Base-by-base conservation (phyloP, 2,888 invertebrate species). In the Perdita meconis region DNA sequence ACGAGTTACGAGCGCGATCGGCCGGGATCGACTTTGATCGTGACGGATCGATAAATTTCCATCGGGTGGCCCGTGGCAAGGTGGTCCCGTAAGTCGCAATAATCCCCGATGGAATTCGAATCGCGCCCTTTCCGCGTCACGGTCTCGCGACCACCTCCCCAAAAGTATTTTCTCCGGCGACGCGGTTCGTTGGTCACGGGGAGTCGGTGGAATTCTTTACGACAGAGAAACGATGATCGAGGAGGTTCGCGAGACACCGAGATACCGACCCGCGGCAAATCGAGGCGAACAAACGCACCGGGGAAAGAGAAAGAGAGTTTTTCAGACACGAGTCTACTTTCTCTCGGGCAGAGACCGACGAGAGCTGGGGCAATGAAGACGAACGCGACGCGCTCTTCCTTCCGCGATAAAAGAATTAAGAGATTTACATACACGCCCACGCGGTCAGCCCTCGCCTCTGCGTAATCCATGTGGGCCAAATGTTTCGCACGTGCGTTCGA, bases 241-340 rank as follows among this genome's bases (percentile, higher is more conserved):
- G 34, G 59, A 60, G 67, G 68, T 30, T 40, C 61, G 53, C 59
- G 50, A 19, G 64, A 51, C 63, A n/a, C n/a, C n/a, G n/a, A n/a
- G 57, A 13, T 57, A 57, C 36, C 44, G 47, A 19, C 64, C 47
- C 64, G 63, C 55, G 50, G 55, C 70, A 61, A 61, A 73, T n/a
- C n/a, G 55, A 57, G 73, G 56, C 59, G 76, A 72, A 50, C 13
- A 36, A 42, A 65, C 61, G 36, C 34, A 34, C 53, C 57, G 64
- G 60, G 59, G 72, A 71, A 76, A 76, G 80, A 82, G 76, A 67
- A 77, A 76, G 67, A 82, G 51, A 57, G n/a, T 61, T 61, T 44
- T 75, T 55, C 66, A 42, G 55, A 24, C 60, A 78, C 78, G 78
- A 86, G 74, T 86, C 75, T 74, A 82, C 86, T 85, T 85, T 85